A percentile compares a stretch with the other conserved stretches of the same genome.
These are phyloP conservation scores for Exaiptasia diaphana DNA, from an alignment of 64 coral and sea anemone genomes.

Conservation along the genomic window DNA sequence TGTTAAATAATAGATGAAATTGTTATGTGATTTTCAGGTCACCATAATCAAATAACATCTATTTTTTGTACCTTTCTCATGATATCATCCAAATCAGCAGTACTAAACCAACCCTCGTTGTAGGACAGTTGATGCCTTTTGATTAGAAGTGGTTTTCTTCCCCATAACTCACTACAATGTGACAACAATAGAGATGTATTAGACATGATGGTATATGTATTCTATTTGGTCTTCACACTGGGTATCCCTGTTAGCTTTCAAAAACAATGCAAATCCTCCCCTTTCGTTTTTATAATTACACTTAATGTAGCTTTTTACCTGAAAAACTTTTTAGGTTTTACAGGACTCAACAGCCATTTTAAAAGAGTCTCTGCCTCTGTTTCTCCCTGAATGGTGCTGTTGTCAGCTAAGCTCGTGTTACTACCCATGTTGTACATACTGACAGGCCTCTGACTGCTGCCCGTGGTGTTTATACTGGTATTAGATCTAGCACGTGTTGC, in stretches of 20 bases:
- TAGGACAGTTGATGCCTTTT: slow-evolving; percentile 80
- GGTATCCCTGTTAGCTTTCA: too few relatives aligned
- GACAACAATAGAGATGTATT: background rate
- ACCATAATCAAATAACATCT: too few relatives aligned
- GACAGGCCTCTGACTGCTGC: slow-evolving; percentile 12
- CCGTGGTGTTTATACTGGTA: background rate
- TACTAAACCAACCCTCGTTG: slow-evolving; percentile 88
- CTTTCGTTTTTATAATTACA: background rate
- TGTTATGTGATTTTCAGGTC: too few relatives aligned
- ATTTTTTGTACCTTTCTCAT: slow-evolving; percentile 40
- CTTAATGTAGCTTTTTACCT: slow-evolving; percentile 48
- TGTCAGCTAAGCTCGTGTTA: slow-evolving; percentile 7
- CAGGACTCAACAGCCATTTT: slow-evolving; percentile 90
- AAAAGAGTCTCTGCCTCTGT: slow-evolving; percentile 76
- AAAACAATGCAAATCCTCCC: background rate
- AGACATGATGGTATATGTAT: too few relatives aligned
- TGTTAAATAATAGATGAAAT: too few relatives aligned
- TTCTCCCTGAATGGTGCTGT: slow-evolving; percentile 30
- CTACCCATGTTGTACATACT: slow-evolving; percentile 29
- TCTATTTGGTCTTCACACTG: too few relatives aligned
- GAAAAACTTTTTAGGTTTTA: slow-evolving; percentile 93
- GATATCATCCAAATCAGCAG: slow-evolving; percentile 80
- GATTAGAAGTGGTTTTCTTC: slow-evolving; percentile 88
- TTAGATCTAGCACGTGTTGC: background rate
- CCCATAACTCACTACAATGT: slow-evolving; percentile 84